Base-by-base conservation (phyloP, 2,888 invertebrate species). In the Mycalesis mineus region DNA sequence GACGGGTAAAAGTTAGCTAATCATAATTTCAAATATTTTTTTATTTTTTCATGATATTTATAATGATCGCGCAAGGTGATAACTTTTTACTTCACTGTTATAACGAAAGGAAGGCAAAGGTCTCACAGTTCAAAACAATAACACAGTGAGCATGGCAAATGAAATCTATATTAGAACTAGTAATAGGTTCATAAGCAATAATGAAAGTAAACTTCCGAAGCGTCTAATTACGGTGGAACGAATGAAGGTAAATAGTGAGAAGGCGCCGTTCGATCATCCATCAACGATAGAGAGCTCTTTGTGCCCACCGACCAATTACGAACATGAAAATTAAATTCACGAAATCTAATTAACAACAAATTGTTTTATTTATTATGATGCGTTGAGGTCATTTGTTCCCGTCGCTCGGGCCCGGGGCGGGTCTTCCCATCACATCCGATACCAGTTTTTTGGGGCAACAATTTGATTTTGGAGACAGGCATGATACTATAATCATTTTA, bases 331-430 rank as follows among this genome's bases (percentile, higher is more conserved):
- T 89, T 89, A 89, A 89, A 89, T 89, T 88, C 89, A 89, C 88
- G 87, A 89, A 88, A 89, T 89, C 89, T 89, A 89, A 89, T 89
- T 89, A 89, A 87, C 86, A 88, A 87, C 85, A 89, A 89, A 89
- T 89, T 89, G 89, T 89, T 88, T 89, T 88, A 89, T 89, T 88
- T 89, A 89, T 89, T 88, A 88, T 89, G 88, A 88, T 89, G 87
- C 88, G 88, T 84, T 70, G 80, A 71, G 84, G 87, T 87, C 87
- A 89, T 89, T 89, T 88, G 88, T 89, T 82, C 78, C 75, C 83
- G 88, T 89, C 89, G 83, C 67, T 73, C 70, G 68, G 74, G 69
- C 72, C 70, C 71, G 72, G 82, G 87, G 88, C 87, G 88, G 87
- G 81, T 79, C 82, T 84, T 82, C 73, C 71, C 73, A 72, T 72